Percentiles rank a stretch among this genome's conserved stretches.
Conservation (phyloP, 2,113 vertebrate genomes). For the Hassar affinis region DNA sequence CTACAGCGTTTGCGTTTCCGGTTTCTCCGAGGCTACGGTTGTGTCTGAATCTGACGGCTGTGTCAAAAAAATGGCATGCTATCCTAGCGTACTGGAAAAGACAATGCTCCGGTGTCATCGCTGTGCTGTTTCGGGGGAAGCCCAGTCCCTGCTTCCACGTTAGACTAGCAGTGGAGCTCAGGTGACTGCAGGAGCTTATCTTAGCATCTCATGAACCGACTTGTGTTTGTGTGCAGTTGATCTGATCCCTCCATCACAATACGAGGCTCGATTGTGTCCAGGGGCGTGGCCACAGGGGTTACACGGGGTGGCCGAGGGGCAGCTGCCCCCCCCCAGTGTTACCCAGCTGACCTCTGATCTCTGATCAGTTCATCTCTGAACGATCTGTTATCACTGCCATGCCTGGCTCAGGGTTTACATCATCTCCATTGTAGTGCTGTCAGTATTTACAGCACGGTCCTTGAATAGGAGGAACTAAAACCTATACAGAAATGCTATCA, state of each 20-base stretch:
- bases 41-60: not conserved
- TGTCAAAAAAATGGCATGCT: not conserved
- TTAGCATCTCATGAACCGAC: not conserved
- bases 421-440: not conserved
- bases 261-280: not conserved
- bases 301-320: not conserved
- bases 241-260: not conserved
- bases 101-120: not conserved
- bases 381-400: not conserved
- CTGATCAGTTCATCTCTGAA: not conserved
- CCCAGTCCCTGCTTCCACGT: not conserved
- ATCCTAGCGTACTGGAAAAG: not conserved
- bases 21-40: not conserved
- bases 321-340: not conserved
- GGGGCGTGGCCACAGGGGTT: conserved; percentile 16
- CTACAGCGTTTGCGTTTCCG: not conserved
- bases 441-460: no score
- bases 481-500: no score
- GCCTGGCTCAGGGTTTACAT: no score
- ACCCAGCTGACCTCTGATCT: not conserved
- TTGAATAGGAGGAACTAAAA: no score
- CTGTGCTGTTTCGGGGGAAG: not conserved
- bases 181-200: not conserved
- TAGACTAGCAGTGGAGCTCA: not conserved
- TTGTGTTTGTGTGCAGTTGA: conserved; percentile 12